Evolutionary conservation across 2,113 vertebrate species (phyloP), one percentile per base, ranked within the genome.

Genomic region (Drymodes brunneopygia): DNA sequence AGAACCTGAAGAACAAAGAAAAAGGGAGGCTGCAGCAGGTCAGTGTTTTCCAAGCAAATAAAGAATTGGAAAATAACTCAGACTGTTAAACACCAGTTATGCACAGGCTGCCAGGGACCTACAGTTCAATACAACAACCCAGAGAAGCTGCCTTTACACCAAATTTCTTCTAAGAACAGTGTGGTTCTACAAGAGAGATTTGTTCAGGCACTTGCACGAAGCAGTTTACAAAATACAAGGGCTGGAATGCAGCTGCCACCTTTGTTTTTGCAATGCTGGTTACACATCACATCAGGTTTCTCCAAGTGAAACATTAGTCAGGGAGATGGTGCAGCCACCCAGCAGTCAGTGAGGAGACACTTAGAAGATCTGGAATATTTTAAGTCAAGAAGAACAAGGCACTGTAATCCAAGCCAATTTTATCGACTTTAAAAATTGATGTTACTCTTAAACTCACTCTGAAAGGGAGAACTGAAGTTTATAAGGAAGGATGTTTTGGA

Each of bases 1-100:
- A 99, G 98, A 95, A 99, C 99, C 99, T 99, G 90, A n/a, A 44
- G 75, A 27, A 94, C 93, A 42, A 64, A 62, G 84, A 4, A 90
- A 40, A 89, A 86, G 5, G 72, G 75, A 91, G 18, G 13, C 10
- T 86, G 25, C 35, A 65, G 73, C 66, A 94, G 80, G 24, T 77
- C 84, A 60, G 21, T 12, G 54, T 33, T 66, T 79, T 77, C 40
- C 64, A 86, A 74, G 51, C 11, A 82, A 83, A 81, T 38, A 66
- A 73, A 38, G 36, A 51, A 62, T 9, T 24, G 29, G 18, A 57
- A 88, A 78, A 75, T 15, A 89, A 40, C 61, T 64, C 12, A 17
- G 60, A 23, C 21, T 35, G 36, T 56, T 80, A 71, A 85, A 48
- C 3, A 24, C 19, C 8, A 57, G 23, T 38, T 53, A 44, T 4